Evolutionary conservation across 2,888 invertebrate genomes (phyloP), one percentile per base, ranked within the genome.

Genomic region (Drosophila anomelani): DNA sequence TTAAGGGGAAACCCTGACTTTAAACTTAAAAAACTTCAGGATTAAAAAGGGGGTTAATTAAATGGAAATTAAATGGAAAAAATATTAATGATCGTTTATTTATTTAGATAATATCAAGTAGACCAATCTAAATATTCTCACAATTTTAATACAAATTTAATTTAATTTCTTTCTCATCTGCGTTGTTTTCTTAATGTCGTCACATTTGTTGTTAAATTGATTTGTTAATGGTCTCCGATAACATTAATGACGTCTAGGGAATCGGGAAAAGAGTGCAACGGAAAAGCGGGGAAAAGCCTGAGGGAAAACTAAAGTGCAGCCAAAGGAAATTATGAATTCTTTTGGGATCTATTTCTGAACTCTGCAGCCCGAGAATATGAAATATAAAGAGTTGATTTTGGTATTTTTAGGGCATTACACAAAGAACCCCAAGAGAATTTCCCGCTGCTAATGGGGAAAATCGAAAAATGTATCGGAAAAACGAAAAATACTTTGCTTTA

Each of bases 151-250:
- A 26, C 3, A 26, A 26, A 26, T 26, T 26, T 20, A 20, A 20
- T 20, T 20, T n/a, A n/a, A n/a, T n/a, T n/a, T n/a, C n/a, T n/a
- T 20, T 20, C 3, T 3, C 20, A 1, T 20, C 20, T 20, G 2
- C 3, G 20, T 20, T 20, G 20, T 20, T 20, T 20, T 20, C 20
- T 20, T 20, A 20, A 20, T 20, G 20, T 20, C 20, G 20, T 20
- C 20, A 20, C 20, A 20, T 20, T 85, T 79, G 85, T 71, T 77
- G 69, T 68, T 53, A 66, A 85, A 84, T 85, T 80, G 81, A 77
- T 85, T 73, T 72, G 84, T 73, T 80, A 85, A 88, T 83, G 77
- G 75, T 75, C 83, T 74, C 53, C 60, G 47, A 38, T 86, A 82
- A 63, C 79, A 81, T 77, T 75, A 60, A 86, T 83, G 60, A 20